Base-by-base conservation (phyloP, 2,797 vertebrate genomes). In the Clamator glandarius region DNA sequence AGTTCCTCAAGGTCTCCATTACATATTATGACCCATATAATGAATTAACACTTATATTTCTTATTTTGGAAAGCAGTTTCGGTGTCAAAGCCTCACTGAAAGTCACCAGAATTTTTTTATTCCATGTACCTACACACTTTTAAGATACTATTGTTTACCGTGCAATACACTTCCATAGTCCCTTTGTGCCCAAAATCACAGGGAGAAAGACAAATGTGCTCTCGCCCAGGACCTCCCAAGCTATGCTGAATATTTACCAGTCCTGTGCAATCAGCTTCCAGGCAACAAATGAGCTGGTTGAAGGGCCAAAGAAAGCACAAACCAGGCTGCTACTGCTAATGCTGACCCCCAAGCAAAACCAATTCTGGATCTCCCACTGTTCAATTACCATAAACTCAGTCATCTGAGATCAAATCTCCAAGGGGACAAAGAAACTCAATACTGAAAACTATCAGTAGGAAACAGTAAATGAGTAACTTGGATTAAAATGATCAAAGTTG, bases 401-500 rank as follows among this genome's bases (percentile, higher is more conserved):
- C 29, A 24, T 73, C 55, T 28, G 46, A 94, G 24, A 94, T 44
- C 8, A 67, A 74, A 28, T 35, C 35, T 86, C 33, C 64, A 31
- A 94, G n/a, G 82, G 15, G 24, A 84, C 58, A 74, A 76, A 84
- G 26, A 91, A 76, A 90, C 39, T 83, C 44, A 61, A 19, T 12
- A 36, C 12, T 54, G 63, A 90, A 86, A 24, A 67, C 15, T 46
- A 90, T 55, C 54, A 88, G 36, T 12, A 90, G 58, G 57, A 96
- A 93, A 91, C 0, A 1, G 78, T 90, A 88, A 96, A 94, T 83
- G 14, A 93, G 3, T 95, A 96, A 97, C 92, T 91, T 70, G 18
- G 23, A 26, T 94, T 82, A 93, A 88, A 95, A 74, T 11, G 4
- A 48, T 25, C 55, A 55, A 77, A 75, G 96, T 92, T 96, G 70